Evolutionary conservation across 2,113 vertebrate genomes (phyloP), one percentile per base, ranked within the genome.

Genomic region (Varanus komodoensis): DNA sequence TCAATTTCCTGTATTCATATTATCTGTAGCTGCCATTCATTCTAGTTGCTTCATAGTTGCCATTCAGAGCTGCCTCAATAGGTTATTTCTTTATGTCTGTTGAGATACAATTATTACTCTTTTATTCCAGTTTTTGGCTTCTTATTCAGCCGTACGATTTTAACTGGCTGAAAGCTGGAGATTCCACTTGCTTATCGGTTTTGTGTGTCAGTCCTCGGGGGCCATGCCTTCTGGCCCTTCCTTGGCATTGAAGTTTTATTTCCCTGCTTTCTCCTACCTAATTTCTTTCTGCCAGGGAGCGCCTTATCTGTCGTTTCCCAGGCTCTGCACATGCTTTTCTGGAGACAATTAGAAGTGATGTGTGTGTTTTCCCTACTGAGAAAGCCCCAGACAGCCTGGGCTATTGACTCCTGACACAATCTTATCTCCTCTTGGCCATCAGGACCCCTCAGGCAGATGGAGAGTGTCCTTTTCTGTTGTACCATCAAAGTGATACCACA

Each of bases 1-100:
- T 91, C 75, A 15, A 5, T 89, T 85, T 91, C 84, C 15, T 93
- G 0, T 38, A 86, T 87, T 68, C 27, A n/a, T 78, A 82, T 94
- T 91, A 88, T n/a, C 87, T 92, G 54, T 32, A 50, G 87, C 73
- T 48, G 3, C n/a, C 83, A 52, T 48, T 1, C 57, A 67, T 90
- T 89, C 57, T 50, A 78, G 4, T 71, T 87, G 82, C 19, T 89
- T 93, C 14, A 25, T 11, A 89, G 9, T 50, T 93, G 71, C 48
- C 9, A 50, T 52, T 87, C 71, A 81, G 32, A 79, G 44, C 52
- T 91, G 9, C 61, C 71, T 67, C 87, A 8, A 4, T 23, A 84
- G 17, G 25, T 64, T 29, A 1, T 80, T 92, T 79, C 64, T 81
- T 88, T 15, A 0, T 64, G 64, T 11, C 74, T 68, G 34, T 50